These are phyloP conservation scores for Ciconia boyciana DNA, from an alignment of 2,113 vertebrate genomes.

Conservation along the genomic window DNA sequence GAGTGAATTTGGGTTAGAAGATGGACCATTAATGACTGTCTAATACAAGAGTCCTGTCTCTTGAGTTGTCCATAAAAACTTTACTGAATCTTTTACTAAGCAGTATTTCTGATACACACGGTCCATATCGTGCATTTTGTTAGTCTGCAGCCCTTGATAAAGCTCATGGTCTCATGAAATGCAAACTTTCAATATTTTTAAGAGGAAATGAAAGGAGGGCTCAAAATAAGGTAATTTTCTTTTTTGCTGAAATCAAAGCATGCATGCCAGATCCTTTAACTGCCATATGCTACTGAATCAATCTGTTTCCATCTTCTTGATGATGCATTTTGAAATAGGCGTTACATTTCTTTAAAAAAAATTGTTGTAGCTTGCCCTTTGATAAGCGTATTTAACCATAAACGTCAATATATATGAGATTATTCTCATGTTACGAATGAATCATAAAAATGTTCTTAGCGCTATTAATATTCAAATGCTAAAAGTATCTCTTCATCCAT, in stretches of 20 bases:
- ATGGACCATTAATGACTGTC: neutral
- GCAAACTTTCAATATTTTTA: neutral
- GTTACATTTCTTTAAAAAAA: neutral
- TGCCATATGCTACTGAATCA: neutral
- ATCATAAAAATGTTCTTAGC: neutral
- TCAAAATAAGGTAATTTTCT: neutral
- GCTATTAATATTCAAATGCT: neutral
- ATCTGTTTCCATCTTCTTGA: neutral
- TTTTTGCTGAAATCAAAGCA: neutral
- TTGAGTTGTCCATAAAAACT: neutral
- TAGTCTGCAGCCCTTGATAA: neutral
- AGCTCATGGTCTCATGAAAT: neutral
- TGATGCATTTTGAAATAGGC: neutral
- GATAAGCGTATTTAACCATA: neutral
- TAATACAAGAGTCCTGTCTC: neutral
- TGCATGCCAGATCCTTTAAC: neutral
- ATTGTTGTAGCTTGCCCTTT: neutral
- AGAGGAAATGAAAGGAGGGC: neutral
- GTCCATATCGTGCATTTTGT: neutral
- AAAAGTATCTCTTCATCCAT: neutral
- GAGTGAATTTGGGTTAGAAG: neutral
- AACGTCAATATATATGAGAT: neutral
- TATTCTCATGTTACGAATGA: neutral
- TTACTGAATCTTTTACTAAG: neutral
- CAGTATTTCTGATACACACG: neutral